Percentiles rank a stretch among this genome's conserved stretches.
phyloP scores from a whole-genome alignment of 2,888 invertebrate species.

The Mechanitis messenoides region DNA sequence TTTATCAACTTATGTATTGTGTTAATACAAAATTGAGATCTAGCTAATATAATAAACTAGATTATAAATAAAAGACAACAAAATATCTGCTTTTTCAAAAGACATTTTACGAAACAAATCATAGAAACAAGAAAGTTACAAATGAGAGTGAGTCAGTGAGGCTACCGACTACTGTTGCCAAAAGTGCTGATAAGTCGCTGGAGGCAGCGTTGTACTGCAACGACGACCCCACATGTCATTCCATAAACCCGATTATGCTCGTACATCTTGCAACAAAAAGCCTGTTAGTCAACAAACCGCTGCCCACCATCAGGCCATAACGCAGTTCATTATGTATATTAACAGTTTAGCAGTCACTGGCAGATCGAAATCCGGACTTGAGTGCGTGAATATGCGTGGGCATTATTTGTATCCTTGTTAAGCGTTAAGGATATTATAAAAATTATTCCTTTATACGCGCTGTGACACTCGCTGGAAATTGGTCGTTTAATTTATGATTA shows the following conservation, averaged over 20 bases:
- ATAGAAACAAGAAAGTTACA: slow-evolving; percentile 16
- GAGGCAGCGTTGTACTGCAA: slow-evolving; percentile 17
- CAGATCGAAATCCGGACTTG: slow-evolving; percentile 64
- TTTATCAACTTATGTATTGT: no score
- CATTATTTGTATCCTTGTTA: slow-evolving; percentile 76
- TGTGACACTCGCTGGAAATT: slow-evolving; percentile 76
- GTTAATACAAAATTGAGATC: no score
- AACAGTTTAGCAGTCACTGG: slow-evolving; percentile 76
- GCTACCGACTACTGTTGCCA: slow-evolving; percentile 15
- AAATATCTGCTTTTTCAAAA: slow-evolving; percentile 2
- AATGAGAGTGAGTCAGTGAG: slow-evolving; percentile 25
- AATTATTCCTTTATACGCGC: slow-evolving; percentile 75
- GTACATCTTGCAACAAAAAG: slow-evolving; percentile 56
- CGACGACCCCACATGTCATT: slow-evolving; percentile 25
- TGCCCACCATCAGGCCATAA: slow-evolving; percentile 68
- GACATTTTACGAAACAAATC: slow-evolving; percentile 3
- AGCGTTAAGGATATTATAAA: slow-evolving; percentile 76
- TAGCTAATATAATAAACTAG: no score
- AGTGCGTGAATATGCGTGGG: slow-evolving; percentile 75
- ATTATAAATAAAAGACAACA: not conserved
- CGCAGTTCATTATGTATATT: slow-evolving; percentile 77
- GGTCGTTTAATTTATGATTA: slow-evolving; percentile 72
- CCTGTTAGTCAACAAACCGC: slow-evolving; percentile 68
- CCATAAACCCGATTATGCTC: slow-evolving; percentile 42
- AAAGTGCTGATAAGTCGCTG: slow-evolving; percentile 28